phyloP scores from a whole-genome alignment of 2,888 invertebrate genomes.

The Neuroscelio doddi region DNA sequence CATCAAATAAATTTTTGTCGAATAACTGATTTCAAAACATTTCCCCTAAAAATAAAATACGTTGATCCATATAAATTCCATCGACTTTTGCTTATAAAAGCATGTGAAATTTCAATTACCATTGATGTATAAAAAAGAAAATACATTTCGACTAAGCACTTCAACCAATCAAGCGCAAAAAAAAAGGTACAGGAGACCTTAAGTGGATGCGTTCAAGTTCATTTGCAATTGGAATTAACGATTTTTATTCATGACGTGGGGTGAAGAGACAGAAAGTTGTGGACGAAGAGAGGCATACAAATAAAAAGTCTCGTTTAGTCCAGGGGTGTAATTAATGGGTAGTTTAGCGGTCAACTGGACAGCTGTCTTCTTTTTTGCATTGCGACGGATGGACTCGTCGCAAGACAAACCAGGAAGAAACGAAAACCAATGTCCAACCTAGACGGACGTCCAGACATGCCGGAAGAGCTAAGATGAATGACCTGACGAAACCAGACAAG shows the following conservation, averaged over 20 bases:
- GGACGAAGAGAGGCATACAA: constrained; percentile 56
- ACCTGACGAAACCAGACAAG: constrained; percentile 74
- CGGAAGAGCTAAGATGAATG: constrained; percentile 74
- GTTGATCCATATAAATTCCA: too few relatives aligned
- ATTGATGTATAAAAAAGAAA: too few relatives aligned
- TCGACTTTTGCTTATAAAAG: too few relatives aligned
- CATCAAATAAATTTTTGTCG: too few relatives aligned
- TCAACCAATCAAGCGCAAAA: background rate
- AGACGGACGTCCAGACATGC: constrained; percentile 66
- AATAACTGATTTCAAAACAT: too few relatives aligned
- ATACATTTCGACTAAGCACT: too few relatives aligned
- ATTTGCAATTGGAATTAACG: constrained; percentile 48
- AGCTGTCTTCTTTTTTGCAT: constrained; percentile 67
- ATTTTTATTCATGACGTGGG: constrained; percentile 55
- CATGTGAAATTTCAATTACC: too few relatives aligned
- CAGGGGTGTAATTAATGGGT: constrained; percentile 68
- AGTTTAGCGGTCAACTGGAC: constrained; percentile 71
- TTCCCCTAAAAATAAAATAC: too few relatives aligned
- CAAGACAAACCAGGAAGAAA: constrained; percentile 58
- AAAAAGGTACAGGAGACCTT: constrained; percentile 6
- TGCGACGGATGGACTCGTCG: constrained; percentile 60
- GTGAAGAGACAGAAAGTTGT: constrained; percentile 48
- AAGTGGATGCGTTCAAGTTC: constrained; percentile 30
- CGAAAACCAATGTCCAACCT: constrained; percentile 60
- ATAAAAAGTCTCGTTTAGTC: constrained; percentile 56